Percentiles rank a stretch among this genome's conserved stretches.
These are phyloP conservation scores for Chauna torquata DNA, from an alignment of 2,113 vertebrate species.

Conservation along the genomic window DNA sequence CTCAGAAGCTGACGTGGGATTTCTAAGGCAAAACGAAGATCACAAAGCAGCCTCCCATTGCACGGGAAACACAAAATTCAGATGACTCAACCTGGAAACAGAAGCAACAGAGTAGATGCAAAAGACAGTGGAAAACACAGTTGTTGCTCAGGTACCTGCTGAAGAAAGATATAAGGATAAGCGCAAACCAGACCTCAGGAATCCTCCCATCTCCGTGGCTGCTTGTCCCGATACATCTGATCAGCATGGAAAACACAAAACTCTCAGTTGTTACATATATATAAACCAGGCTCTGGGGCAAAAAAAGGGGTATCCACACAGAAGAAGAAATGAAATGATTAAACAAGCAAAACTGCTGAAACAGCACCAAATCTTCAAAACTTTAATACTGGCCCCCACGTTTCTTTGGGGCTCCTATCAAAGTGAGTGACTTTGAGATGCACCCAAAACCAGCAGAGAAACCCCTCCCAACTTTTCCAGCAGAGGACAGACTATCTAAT, in stretches of 20 bases:
- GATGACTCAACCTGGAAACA: conserved; percentile 14
- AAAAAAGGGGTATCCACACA: background rate
- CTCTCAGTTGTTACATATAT: background rate
- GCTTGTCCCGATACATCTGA: background rate
- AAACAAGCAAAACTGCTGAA: background rate
- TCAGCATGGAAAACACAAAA: background rate
- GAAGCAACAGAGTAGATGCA: background rate
- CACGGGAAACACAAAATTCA: background rate
- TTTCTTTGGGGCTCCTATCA: background rate
- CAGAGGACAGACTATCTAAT: background rate
- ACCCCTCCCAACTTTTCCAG: background rate
- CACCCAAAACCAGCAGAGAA: background rate
- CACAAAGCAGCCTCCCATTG: conserved; percentile 2
- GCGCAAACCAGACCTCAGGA: background rate
- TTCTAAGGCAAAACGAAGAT: background rate
- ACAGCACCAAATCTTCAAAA: background rate
- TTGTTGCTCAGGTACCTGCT: background rate
- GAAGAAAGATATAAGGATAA: background rate
- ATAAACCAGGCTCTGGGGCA: background rate
- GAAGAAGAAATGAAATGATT: background rate
- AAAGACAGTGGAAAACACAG: background rate
- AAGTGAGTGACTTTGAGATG: background rate
- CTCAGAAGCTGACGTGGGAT: background rate
- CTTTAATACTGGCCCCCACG: background rate
- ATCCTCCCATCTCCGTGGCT: background rate